These are phyloP conservation scores for Ricordea florida DNA, from an alignment of 92 coral and sea anemone genomes.

Conservation along the genomic window DNA sequence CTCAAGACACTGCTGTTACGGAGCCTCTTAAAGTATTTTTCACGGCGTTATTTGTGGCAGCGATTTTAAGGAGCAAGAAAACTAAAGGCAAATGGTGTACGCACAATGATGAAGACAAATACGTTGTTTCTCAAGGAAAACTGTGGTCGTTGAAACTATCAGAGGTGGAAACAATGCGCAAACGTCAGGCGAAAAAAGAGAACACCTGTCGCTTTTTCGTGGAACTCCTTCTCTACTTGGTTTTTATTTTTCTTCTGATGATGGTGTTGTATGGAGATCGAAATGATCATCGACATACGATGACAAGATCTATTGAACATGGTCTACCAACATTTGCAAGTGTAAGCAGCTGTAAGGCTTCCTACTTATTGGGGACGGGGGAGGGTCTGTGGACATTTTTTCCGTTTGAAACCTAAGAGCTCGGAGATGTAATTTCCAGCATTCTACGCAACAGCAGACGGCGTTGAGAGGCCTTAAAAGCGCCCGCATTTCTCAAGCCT, in stretches of 20 bases:
- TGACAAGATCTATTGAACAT: conserved; percentile 54
- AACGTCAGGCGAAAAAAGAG: conserved; percentile 7
- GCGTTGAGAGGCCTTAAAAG: too few species aligned
- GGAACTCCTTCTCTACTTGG: conserved; percentile 39
- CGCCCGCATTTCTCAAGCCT: too few species aligned
- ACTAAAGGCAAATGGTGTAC: background rate
- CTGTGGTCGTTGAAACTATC: background rate
- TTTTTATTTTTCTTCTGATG: conserved; percentile 33
- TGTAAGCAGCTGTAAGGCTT: too few species aligned
- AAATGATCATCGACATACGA: conserved; percentile 45
- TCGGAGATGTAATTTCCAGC: too few species aligned
- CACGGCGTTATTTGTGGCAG: conserved; percentile 64
- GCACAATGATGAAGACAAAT: background rate
- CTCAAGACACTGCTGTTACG: conserved; percentile 65
- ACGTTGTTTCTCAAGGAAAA: background rate
- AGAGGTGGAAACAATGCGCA: conserved; percentile 22
- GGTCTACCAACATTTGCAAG: conserved; percentile 23
- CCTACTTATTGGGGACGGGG: too few species aligned
- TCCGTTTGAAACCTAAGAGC: too few species aligned
- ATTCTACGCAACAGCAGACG: too few species aligned
- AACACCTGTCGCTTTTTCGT: conserved; percentile 8
- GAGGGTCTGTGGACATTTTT: too few species aligned
- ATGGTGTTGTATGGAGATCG: conserved; percentile 56
- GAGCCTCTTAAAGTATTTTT: conserved; percentile 84
- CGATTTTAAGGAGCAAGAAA: conserved; percentile 29